Evolutionary conservation across 2,888 invertebrate species (phyloP), one percentile per base, ranked within the genome.

Genomic region (Deilephila elpenor): DNA sequence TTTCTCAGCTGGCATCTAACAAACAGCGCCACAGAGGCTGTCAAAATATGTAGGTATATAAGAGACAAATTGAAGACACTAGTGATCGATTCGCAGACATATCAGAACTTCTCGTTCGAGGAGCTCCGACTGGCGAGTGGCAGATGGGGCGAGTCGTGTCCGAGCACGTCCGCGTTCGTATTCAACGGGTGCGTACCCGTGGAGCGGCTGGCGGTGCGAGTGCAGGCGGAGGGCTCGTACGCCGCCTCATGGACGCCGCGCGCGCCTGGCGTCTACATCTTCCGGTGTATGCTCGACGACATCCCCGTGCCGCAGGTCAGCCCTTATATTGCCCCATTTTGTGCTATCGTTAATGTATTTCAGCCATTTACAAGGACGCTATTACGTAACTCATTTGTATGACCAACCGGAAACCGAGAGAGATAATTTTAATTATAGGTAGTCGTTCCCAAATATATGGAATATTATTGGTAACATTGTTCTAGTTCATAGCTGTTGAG

Each of bases 31-130:
- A 32, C 1, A 5, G 5, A 32, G 32, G 4, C 5, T 32, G 44
- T 44, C 11, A 11, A 44, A 11, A 44, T 11, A 44, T 44, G 44
- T n/a, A n/a, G n/a, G n/a, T 11, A 44, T 44, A 25, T 25, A 37
- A 37, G 11, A 44, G 44, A 14, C 11, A 44, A 3, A 44, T 11
- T 44, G 11, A 14, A 44, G 14, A 44, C 0, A 44, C 14, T 14
- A 44, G 34, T 34, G n/a, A 78, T n/a, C 17, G 25, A 8, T 59
- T 37, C 87, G 17, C 93, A 98, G 96, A 96, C 96, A 0, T 99
- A 97, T 90, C 97, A 98, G 84, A 97, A 98, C 88, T 99, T 97
- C 86, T 99, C 99, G 0, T 99, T 99, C 90, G 99, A 99, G 92
- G 99, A 99, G 91, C 91, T 99, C 61, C 96, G 99, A 53, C 89